Conservation (phyloP, 2,888 invertebrate species). For the Junonia oenone region DNA sequence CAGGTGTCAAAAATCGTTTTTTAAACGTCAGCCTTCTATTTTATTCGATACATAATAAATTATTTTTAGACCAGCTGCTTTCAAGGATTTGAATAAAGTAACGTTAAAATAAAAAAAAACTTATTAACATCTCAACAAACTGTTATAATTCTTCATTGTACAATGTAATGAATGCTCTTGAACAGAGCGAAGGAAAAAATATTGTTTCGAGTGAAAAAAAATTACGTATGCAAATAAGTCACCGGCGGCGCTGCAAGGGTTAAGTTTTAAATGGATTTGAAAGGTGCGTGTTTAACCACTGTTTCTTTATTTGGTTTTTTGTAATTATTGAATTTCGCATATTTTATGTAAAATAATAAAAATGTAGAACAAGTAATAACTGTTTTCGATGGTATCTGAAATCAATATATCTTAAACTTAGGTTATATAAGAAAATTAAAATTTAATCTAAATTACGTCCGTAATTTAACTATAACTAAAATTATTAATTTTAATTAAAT, state of each 20-base stretch:
- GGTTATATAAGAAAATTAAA: too few relatives aligned
- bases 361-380: too few relatives aligned
- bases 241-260: conserved; percentile 37
- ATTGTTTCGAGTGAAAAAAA: conserved; percentile 47
- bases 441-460: too few relatives aligned
- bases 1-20: not conserved
- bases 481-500: too few relatives aligned
- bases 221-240: conserved; percentile 53
- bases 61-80: conserved; percentile 26
- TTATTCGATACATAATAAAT: conserved; percentile 10
- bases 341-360: not conserved
- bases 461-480: too few relatives aligned
- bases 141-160: conserved; percentile 52
- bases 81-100: conserved; percentile 15
- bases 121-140: conserved; percentile 62
- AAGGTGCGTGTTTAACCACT: conserved; percentile 3
- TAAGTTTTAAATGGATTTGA: conserved; percentile 26
- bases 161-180: conserved; percentile 48
- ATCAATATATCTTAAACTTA: too few relatives aligned
- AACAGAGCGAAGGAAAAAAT: conserved; percentile 46
- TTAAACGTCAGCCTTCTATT: not conserved
- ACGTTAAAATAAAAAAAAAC: conserved; percentile 39
- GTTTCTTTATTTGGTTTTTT: not conserved
- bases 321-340: not conserved
- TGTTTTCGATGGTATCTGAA: too few relatives aligned